Percentiles rank a stretch among this genome's conserved stretches.
Conservation (phyloP, 2,888 invertebrate species). For the Congeria kusceri region DNA sequence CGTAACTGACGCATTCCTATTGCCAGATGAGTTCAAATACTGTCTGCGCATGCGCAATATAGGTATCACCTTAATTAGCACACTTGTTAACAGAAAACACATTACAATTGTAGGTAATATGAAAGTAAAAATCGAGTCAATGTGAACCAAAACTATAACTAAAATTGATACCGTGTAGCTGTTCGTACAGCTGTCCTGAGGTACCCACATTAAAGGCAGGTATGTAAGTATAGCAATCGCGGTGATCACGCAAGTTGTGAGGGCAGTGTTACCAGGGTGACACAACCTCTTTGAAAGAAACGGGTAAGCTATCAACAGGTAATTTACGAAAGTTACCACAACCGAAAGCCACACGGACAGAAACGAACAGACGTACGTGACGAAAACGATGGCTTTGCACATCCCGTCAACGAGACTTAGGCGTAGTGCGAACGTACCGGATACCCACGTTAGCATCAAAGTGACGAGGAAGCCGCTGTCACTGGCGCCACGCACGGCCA, state of each 20-base stretch:
- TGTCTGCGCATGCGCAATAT: slow-evolving; percentile 18
- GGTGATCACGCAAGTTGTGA: slow-evolving; percentile 64
- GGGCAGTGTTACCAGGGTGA: slow-evolving; percentile 57
- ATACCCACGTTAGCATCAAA: slow-evolving; percentile 86
- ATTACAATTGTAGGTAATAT: slow-evolving; percentile 67
- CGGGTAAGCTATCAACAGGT: slow-evolving; percentile 68
- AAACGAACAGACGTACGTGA: slow-evolving; percentile 86
- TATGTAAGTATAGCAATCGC: slow-evolving; percentile 35
- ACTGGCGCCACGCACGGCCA: slow-evolving; percentile 91
- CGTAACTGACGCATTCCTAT: too few species aligned
- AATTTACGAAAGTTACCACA: slow-evolving; percentile 69
- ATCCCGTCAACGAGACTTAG: slow-evolving; percentile 85
- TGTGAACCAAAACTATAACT: slow-evolving; percentile 53
- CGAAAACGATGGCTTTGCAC: slow-evolving; percentile 91
- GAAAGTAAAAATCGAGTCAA: slow-evolving; percentile 64
- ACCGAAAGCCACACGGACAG: slow-evolving; percentile 73
- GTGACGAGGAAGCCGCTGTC: slow-evolving; percentile 91
- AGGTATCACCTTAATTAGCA: slow-evolving; percentile 30
- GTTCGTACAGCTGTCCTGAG: neutral
- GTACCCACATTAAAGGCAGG: neutral
- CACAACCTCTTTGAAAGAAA: slow-evolving; percentile 57
- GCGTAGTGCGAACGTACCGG: slow-evolving; percentile 37
- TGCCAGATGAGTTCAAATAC: neutral
- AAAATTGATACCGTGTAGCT: slow-evolving; percentile 18
- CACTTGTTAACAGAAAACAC: slow-evolving; percentile 30